A percentile compares a stretch with the other conserved stretches of the same genome.
These are phyloP conservation scores for Aricia artaxerxes DNA, from an alignment of 2,888 invertebrate genomes.

Conservation along the genomic window DNA sequence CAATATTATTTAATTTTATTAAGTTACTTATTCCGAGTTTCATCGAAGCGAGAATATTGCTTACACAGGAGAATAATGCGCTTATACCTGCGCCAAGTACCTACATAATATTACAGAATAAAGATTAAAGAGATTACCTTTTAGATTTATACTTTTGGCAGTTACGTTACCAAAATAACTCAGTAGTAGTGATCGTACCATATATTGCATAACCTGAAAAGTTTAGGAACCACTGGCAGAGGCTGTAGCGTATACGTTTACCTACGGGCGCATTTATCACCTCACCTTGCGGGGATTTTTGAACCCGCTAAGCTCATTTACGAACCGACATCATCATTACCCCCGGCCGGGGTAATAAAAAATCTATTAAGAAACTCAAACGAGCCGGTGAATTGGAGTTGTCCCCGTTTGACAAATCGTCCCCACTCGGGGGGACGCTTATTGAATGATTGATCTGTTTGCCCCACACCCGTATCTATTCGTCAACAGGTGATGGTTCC, in stretches of 20 bases:
- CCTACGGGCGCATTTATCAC: slow-evolving; percentile 19
- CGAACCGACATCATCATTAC: slow-evolving; percentile 25
- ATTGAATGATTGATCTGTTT: slow-evolving; percentile 78
- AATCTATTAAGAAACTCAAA: slow-evolving; percentile 37
- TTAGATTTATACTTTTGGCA: too few species aligned
- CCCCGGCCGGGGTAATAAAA: slow-evolving; percentile 30
- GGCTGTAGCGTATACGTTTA: neutral
- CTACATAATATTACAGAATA: too few species aligned
- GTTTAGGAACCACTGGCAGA: neutral
- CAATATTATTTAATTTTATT: neutral
- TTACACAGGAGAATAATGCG: too few species aligned
- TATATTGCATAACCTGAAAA: neutral
- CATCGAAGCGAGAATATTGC: too few species aligned
- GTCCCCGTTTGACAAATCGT: slow-evolving; percentile 64
- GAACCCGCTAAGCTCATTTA: slow-evolving; percentile 16
- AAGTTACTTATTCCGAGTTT: neutral
- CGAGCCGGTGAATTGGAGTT: slow-evolving; percentile 39
- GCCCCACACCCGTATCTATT: slow-evolving; percentile 49
- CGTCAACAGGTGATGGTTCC: slow-evolving; percentile 67
- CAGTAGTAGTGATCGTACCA: too few species aligned
- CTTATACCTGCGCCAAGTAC: too few species aligned
- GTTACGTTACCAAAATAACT: too few species aligned
- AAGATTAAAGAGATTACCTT: too few species aligned
- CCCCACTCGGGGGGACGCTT: slow-evolving; percentile 51
- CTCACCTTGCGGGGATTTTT: slow-evolving; percentile 5